Evolutionary conservation across 2,888 invertebrate genomes (phyloP).

Genomic region (Amiota communis): DNA sequence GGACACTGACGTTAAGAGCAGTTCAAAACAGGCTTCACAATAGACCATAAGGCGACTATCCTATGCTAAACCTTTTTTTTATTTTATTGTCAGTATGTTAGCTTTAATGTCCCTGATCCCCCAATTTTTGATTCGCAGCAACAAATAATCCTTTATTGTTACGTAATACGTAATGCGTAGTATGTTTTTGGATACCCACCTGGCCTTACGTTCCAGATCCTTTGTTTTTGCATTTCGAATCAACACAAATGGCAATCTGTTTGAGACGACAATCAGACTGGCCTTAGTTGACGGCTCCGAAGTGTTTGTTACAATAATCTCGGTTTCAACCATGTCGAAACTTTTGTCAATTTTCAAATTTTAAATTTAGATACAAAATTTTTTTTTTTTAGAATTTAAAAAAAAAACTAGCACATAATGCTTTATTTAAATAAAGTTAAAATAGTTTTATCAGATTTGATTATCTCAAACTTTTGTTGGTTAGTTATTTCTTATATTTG

Average conservation of each 20-base stretch:
- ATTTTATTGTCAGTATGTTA: too few species aligned
- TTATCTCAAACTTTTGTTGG: too few species aligned
- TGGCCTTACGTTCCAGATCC: slow-evolving; percentile 85
- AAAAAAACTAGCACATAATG: slow-evolving; percentile 31
- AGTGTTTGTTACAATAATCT: slow-evolving; percentile 70
- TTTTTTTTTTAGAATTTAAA: slow-evolving; percentile 4
- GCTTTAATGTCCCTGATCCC: too few species aligned
- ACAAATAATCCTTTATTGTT: too few species aligned
- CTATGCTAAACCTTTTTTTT: too few species aligned
- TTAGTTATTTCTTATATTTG: too few species aligned
- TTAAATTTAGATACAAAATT: slow-evolving; percentile 15
- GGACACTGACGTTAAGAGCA: too few species aligned
- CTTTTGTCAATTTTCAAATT: background rate
- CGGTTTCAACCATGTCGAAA: slow-evolving; percentile 68
- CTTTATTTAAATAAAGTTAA: background rate
- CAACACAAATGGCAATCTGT: slow-evolving; percentile 90
- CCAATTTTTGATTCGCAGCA: too few species aligned
- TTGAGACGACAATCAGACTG: slow-evolving; percentile 92
- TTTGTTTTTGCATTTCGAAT: slow-evolving; percentile 83
- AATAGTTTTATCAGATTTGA: slow-evolving; percentile 11
- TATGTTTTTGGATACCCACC: slow-evolving; percentile 76
- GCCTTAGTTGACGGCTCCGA: slow-evolving; percentile 74
- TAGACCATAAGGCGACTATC: too few species aligned
- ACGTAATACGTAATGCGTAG: too few species aligned
- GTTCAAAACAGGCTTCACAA: too few species aligned